Base-by-base conservation (phyloP, 2,797 vertebrate genomes). In the Tarsius wallacei region DNA sequence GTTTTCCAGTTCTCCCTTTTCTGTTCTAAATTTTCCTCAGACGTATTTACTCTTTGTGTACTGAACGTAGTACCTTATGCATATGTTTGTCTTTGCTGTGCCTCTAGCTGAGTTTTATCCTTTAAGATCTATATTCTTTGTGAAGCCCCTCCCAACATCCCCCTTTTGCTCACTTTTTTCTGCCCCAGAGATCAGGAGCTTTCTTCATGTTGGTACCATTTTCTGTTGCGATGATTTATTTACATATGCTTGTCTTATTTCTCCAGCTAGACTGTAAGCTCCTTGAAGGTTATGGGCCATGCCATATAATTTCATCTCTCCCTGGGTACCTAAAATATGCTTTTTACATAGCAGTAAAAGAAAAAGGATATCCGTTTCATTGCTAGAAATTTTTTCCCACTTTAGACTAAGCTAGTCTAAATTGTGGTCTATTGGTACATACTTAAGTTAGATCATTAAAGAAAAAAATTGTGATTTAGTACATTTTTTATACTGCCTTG, bases 361-460 rank as follows among this genome's bases (percentile, higher is more conserved):
- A 94, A 73, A 61, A 85, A 91, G 8, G 22, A 53, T 92, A 55
- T 49, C 74, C 47, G 19, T 95, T 92, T 91, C n/a, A 47, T 87
- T 89, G 59, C 55, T 93, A 26, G 14, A 82, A 42, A 19, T 42
- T 76, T 88, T 95, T 97, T 36, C 70, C 16, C 53, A 47, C 87
- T 96, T 64, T 96, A 88, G 33, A 85, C 21, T 88, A 96, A 93
- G 76, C 12, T 83, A 9, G 4, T 88, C 33, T 95, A 85, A 91
- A 94, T 42, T 42, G 42, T 42, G 7, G 42, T 42, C 42, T 42
- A 42, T 42, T 42, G 42, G 42, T 42, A 42, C 42, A 42, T 42
- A 42, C 42, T 42, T 42, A 42, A 42, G 42, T 42, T 42, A 42
- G 42, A 42, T 5, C 42, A 42, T 42, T 42, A 42, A 42, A 42